Percentiles rank a stretch among this genome's conserved stretches.
phyloP scores from a whole-genome alignment of 1,140 invertebrate species.

The Leptoteleia sp. region DNA sequence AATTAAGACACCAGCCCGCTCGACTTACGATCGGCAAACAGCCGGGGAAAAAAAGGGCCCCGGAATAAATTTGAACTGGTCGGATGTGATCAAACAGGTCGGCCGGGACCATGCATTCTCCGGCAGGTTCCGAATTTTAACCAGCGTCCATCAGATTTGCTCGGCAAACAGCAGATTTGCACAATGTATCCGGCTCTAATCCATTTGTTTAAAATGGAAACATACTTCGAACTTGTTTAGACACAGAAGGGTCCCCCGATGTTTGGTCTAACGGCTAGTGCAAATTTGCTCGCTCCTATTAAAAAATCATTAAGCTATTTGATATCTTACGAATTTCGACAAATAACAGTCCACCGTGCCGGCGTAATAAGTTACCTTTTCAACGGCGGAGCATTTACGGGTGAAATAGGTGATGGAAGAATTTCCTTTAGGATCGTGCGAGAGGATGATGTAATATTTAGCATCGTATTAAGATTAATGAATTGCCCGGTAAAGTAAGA shows the following conservation, averaged over 20 bases:
- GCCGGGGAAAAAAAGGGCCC: constrained; percentile 23
- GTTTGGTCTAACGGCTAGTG: constrained; percentile 35
- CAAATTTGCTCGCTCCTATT: constrained; percentile 48
- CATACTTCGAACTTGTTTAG: constrained; percentile 54
- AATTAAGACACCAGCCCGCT: constrained; percentile 52
- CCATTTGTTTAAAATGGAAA: constrained; percentile 56
- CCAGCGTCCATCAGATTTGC: constrained; percentile 38
- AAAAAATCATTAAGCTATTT: constrained; percentile 53
- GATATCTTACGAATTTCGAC: constrained; percentile 14
- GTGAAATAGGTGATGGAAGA: too few relatives aligned
- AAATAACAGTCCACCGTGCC: constrained; percentile 10
- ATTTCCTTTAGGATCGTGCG: too few relatives aligned
- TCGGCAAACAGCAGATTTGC: constrained; percentile 44
- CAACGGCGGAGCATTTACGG: too few relatives aligned
- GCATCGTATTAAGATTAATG: too few relatives aligned
- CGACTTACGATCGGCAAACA: constrained; percentile 52
- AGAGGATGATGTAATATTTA: too few relatives aligned
- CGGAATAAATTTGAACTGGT: constrained; percentile 28
- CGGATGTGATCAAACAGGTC: constrained; percentile 39
- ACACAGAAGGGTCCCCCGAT: constrained; percentile 34
- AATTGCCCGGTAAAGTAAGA: too few relatives aligned
- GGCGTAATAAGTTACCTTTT: neutral
- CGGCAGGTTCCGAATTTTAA: constrained; percentile 40
- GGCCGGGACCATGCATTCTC: too few relatives aligned
- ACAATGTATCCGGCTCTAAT: constrained; percentile 28